These are phyloP conservation scores for Osmerus mordax DNA, from an alignment of 2,113 vertebrate genomes.

Conservation along the genomic window DNA sequence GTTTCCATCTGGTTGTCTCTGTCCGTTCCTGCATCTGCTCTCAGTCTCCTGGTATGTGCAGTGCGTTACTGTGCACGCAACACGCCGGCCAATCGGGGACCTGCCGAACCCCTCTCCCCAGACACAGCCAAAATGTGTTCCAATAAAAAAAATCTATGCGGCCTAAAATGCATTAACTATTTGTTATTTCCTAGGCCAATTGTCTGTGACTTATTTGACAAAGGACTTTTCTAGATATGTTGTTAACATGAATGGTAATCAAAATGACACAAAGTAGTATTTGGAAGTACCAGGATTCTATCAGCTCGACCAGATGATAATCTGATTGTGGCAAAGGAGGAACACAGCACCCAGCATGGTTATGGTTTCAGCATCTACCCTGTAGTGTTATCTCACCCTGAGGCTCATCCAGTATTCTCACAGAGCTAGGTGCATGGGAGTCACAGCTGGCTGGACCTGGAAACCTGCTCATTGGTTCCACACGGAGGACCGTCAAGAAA, in stretches of 20 bases:
- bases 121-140: constrained; percentile 44
- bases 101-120: constrained; percentile 18
- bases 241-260: not conserved
- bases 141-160: constrained; percentile 36
- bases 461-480: constrained; percentile 40
- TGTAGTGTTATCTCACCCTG: constrained; percentile 36
- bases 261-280: no score
- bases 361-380: constrained; percentile 14
- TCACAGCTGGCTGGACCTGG: constrained; percentile 22
- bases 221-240: constrained; percentile 13
- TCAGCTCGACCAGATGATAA: no score
- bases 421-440: constrained; percentile 34
- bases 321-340: no score
- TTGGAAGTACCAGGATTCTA: no score
- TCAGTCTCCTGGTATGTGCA: constrained; percentile 42
- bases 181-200: constrained; percentile 46
- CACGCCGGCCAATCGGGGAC: constrained; percentile 28
- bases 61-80: constrained; percentile 33
- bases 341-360: constrained; percentile 22
- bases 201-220: constrained; percentile 30
- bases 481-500: constrained; percentile 18
- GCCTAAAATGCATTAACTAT: constrained; percentile 45
- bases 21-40: constrained; percentile 40
- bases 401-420: constrained; percentile 27
- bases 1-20: constrained; percentile 59